Conservation (phyloP, 2,113 vertebrate species). For the Tetrax tetrax region DNA sequence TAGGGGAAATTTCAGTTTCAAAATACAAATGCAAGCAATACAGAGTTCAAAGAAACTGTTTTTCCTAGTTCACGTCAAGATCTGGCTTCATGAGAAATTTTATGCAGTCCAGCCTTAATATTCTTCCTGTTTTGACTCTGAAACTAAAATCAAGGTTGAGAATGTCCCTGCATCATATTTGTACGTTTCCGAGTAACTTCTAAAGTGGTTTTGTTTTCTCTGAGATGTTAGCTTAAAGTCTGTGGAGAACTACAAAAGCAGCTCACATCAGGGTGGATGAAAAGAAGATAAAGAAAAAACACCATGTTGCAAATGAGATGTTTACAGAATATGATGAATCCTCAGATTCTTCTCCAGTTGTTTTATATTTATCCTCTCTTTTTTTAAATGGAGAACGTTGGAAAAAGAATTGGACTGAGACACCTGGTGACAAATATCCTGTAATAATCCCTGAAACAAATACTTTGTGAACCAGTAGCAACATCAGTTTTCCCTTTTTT, state of each 20-base stretch:
- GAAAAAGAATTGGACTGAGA: not conserved
- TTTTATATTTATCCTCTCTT: not conserved
- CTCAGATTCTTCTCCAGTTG: not conserved
- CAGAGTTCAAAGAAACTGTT: conserved; percentile 19
- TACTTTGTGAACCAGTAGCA: not conserved
- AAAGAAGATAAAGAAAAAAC: conserved; percentile 38
- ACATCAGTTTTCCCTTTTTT: not conserved
- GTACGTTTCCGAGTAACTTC: not conserved
- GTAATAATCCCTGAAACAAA: not conserved
- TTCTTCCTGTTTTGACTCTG: conserved; percentile 33
- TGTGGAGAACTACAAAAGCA: conserved; percentile 38
- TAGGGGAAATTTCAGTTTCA: conserved; percentile 40
- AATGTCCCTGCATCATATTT: not conserved
- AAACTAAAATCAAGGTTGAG: not conserved
- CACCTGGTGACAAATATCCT: not conserved
- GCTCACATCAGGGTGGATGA: not conserved
- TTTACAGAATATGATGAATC: conserved; percentile 1
- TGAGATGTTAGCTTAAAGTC: not conserved
- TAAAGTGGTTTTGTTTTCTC: conserved; percentile 8
- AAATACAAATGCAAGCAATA: conserved; percentile 46
- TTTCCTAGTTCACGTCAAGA: conserved; percentile 10
- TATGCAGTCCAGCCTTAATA: not conserved
- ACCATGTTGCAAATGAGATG: conserved; percentile 9
- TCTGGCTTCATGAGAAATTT: conserved; percentile 14
- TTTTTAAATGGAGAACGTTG: not conserved